Conservation (phyloP, 1,140 invertebrate genomes). For the Colletes gigas region DNA sequence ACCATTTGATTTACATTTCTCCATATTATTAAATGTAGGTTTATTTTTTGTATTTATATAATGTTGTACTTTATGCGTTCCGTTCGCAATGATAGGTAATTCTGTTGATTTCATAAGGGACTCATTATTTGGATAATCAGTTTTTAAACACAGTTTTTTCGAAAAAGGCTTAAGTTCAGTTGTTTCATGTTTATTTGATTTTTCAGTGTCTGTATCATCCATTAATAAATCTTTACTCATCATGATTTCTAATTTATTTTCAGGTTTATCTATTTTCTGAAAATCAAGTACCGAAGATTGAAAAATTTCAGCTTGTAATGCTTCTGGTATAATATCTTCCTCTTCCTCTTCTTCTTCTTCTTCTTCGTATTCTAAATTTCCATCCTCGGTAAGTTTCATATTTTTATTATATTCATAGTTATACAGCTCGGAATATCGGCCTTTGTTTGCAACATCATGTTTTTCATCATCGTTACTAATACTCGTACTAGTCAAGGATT, state of each 20-base stretch:
- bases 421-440: neutral
- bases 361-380: conserved; percentile 28
- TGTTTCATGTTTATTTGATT: conserved; percentile 4
- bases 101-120: neutral
- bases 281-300: neutral
- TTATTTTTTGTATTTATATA: neutral
- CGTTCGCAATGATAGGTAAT: no score
- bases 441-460: neutral
- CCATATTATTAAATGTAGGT: neutral
- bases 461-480: neutral
- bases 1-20: neutral
- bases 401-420: conserved; percentile 8
- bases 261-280: neutral
- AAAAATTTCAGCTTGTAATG: conserved; percentile 51
- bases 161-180: neutral
- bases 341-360: conserved; percentile 35
- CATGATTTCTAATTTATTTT: neutral
- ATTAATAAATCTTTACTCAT: conserved; percentile 52
- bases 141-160: neutral
- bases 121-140: neutral
- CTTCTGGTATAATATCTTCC: conserved; percentile 69
- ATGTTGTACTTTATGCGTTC: neutral
- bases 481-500: neutral
- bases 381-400: conserved; percentile 36
- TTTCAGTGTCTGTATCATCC: conserved; percentile 54